phyloP scores from a whole-genome alignment of 2,113 vertebrate genomes.

The Pristiophorus japonicus region DNA sequence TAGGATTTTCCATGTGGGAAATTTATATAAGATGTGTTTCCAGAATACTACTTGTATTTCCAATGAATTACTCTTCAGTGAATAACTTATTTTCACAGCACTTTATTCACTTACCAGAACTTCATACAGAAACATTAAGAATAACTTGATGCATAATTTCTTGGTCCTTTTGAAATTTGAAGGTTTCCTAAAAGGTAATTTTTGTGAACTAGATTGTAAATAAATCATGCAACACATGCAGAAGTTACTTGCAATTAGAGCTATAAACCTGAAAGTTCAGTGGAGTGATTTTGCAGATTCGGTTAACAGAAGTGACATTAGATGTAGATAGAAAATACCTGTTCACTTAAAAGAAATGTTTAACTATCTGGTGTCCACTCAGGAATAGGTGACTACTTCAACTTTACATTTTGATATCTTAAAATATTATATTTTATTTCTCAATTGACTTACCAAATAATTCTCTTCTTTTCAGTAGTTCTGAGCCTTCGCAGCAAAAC shows the following conservation, averaged over 20 bases:
- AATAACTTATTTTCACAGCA: background rate
- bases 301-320: background rate
- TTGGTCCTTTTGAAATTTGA: background rate
- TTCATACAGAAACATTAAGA: background rate
- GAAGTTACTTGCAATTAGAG: background rate
- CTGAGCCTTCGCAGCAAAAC: constrained; percentile 75
- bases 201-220: background rate
- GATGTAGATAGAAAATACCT: background rate
- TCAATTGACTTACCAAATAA: background rate
- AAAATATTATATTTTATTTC: background rate
- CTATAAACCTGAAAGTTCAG: background rate
- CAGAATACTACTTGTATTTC: too few relatives aligned
- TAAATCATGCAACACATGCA: background rate
- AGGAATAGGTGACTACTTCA: background rate
- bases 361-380: background rate
- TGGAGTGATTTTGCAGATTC: background rate
- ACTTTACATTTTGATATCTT: background rate
- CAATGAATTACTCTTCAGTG: background rate
- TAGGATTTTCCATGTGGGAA: background rate
- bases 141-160: background rate
- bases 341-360: background rate
- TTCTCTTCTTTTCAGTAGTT: constrained; percentile 53
- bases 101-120: background rate
- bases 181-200: background rate
- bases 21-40: background rate